Base-by-base conservation (phyloP, 1,140 invertebrate species). In the Orchestia grillus region DNA sequence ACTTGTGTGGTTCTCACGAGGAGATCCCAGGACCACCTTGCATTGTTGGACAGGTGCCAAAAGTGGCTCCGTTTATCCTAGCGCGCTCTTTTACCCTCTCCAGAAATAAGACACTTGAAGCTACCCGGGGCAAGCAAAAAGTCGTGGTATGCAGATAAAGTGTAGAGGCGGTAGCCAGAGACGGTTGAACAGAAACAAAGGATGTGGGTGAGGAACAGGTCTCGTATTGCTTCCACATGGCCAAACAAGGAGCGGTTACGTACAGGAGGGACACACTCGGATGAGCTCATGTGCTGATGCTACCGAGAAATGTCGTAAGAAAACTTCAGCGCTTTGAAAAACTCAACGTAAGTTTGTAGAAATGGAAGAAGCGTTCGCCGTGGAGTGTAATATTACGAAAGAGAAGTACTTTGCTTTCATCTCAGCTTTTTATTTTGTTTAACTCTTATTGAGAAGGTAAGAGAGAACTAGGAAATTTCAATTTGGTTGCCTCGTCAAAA, bases 161-260 rank as follows among this genome's bases (percentile, higher is more conserved):
- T 77, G 62, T 77, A 44, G 92, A 8, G 44, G 44, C 44, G 44
- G 92, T 94, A 94, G 92, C 92, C 92, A 47, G 44, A 40, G 92
- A 47, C 92, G 92, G 92, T 47, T 94, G 92, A 47, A 47, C 43
- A 45, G 92, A 94, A 94, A 94, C 92, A 94, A 94, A 94, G 92
- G 92, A 94, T 94, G 44, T 94, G 92, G 36, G 11, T 42, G 43
- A 45, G 44, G 92, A 44, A 44, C 43, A 94, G 44, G 92, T 44
- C 92, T 94, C 44, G 44, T 44, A 94, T 94, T 94, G 92, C 92
- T 94, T 94, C 92, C 92, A 94, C 92, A 94, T 94, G 92, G 92
- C 92, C 92, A 94, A 94, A 94, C 44, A 94, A 94, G 43, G 44
- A 94, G 92, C 88, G 44, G 88, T 77, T 77, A 77, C 62, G 62